These are phyloP conservation scores for Percina caprodes DNA, from an alignment of 2,113 vertebrate species.

Conservation along the genomic window DNA sequence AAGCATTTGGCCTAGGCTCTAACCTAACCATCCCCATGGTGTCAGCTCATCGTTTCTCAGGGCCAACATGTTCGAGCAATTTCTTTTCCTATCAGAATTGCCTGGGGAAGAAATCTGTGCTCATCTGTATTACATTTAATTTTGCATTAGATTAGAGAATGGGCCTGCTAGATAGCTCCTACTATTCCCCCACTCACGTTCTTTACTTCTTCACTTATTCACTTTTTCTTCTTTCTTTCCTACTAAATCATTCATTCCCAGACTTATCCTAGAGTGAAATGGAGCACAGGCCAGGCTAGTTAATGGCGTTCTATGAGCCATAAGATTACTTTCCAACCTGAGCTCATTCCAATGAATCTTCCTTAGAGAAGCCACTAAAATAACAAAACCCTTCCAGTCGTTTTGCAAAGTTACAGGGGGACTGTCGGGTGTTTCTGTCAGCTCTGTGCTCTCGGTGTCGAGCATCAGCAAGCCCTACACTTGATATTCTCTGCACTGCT, in stretches of 20 bases:
- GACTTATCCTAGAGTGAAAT: conserved; percentile 81
- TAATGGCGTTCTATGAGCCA: conserved; percentile 83
- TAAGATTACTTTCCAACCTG: conserved; percentile 80
- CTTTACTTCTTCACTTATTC: conserved; percentile 33
- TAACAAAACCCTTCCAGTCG: conserved; percentile 59
- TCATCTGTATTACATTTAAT: conserved; percentile 53
- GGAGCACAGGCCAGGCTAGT: conserved; percentile 73
- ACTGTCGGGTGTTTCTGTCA: conserved; percentile 43
- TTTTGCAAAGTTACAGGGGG: conserved; percentile 33
- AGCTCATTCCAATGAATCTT: conserved; percentile 77
- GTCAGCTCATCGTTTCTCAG: conserved; percentile 44
- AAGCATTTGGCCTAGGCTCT: conserved; percentile 38
- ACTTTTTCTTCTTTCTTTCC: conserved; percentile 25
- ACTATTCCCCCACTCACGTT: conserved; percentile 17
- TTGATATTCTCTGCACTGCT: conserved; percentile 37
- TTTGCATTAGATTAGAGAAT: conserved; percentile 58
- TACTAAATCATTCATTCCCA: conserved; percentile 75
- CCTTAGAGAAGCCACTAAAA: conserved; percentile 64
- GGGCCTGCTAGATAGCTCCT: conserved; percentile 30
- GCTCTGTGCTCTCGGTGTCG: conserved; percentile 18
- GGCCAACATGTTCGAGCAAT: conserved; percentile 17
- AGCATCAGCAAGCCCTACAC: conserved; percentile 19
- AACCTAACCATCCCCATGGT: conserved; percentile 12
- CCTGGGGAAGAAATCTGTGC: conserved; percentile 41
- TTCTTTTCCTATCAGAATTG: conserved; percentile 30